Evolutionary conservation across 2,113 vertebrate species (phyloP).

Genomic region (Eulemur rufifrons): DNA sequence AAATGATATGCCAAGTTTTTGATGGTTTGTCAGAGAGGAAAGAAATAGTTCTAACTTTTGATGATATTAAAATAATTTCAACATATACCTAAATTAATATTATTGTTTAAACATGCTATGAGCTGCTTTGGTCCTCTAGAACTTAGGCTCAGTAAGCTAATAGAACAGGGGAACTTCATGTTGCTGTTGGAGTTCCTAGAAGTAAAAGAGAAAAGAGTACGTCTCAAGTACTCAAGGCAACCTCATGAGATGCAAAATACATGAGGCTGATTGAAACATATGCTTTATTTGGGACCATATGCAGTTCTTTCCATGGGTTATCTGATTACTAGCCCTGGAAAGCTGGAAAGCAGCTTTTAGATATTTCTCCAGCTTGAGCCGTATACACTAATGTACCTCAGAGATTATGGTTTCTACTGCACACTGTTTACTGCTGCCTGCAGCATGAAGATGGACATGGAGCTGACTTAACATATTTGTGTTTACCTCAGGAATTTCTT

Average conservation of each 20-base stretch:
- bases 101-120: background rate
- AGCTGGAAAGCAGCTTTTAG: background rate
- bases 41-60: constrained; percentile 16
- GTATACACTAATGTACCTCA: background rate
- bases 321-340: background rate
- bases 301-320: background rate
- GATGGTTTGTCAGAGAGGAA: background rate
- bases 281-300: background rate
- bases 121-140: background rate
- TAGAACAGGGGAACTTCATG: background rate
- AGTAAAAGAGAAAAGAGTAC: background rate
- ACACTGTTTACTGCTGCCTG: background rate
- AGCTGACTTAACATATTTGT: background rate
- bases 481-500: background rate
- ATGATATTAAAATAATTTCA: constrained; percentile 15
- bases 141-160: background rate
- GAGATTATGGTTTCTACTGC: background rate
- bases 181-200: background rate
- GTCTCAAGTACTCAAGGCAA: background rate
- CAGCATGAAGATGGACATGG: background rate
- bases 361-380: background rate
- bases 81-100: background rate
- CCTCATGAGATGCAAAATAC: background rate
- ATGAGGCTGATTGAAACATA: background rate
- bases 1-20: background rate